Evolutionary conservation across 2,888 invertebrate genomes (phyloP), one percentile per base, ranked within the genome.

Genomic region (Tetranychus truncatus): DNA sequence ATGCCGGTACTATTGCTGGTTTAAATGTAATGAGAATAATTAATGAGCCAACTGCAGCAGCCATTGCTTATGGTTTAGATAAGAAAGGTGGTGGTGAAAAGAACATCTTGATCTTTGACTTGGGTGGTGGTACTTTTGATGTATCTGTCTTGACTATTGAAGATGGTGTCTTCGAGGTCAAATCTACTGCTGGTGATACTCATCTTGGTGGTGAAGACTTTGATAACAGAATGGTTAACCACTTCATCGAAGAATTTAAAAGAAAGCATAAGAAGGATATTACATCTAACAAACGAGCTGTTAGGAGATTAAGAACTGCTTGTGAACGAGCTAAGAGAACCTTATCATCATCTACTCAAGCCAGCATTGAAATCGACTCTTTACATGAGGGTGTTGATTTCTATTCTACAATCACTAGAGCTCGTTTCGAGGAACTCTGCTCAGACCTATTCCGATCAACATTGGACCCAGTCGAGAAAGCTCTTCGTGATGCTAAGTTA

Each of bases 401-500:
- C 86, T 94, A 95, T 85, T 93, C 95, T 0, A 91, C 89, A 74
- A 91, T 97, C 82, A 95, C 95, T 20, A 87, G 95, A 80, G 96
- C 96, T 76, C 88, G 95, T 81, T 99, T 99, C 83, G 97, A 99
- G 84, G 96, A 97, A 83, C 86, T 99, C 81, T 92, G 93, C 83
- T 91, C 93, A 15, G 96, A 97, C 84, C 86, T 97, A 79, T 96
- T 99, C 89, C 88, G 95, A 78, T 89, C 90, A 77, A 96, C 96
- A 77, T 88, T 99, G 87, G 94, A 95, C 81, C 95, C 95, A 6
- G 96, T 97, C 0, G 95, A 97, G 84, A 96, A 95, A 85, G 89
- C 95, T 6, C 85, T 97, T 75, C 88, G 92, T 77, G 96, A 97
- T 83, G 95, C 96, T 77, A 95, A 96, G 84, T 89, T 97, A 89